Evolutionary conservation across 2,888 invertebrate genomes (phyloP), one percentile per base, ranked within the genome.

Genomic region (Mythimna loreyi): DNA sequence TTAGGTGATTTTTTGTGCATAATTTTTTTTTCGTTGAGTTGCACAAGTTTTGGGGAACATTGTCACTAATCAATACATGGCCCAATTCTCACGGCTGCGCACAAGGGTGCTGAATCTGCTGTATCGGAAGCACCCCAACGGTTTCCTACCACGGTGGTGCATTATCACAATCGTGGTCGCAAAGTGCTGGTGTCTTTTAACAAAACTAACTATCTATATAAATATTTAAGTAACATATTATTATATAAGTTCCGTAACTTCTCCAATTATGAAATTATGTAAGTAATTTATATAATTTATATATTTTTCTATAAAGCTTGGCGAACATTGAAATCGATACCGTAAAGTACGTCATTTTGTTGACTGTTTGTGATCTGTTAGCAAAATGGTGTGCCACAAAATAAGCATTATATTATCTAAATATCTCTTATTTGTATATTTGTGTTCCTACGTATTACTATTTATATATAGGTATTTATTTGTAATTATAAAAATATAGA

Each of bases 1-100:
- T 11, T 33, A 1, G 21, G 2, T 21, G 19, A 8, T 7, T 21
- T 47, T 7, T 72, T 59, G 0, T 33, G 23, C 2, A 50, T 33
- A 11, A 40, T 11, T 11, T 43, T 2, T 47, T 49, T 55, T 40
- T 40, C 1, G 9, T n/a, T 23, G 33, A 47, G 6, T 40, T 74
- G 50, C 25, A 52, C 36, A 57, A 30, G 21, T 45, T 73, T 72
- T 40, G 19, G 25, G 45, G 60, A 13, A 40, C 45, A 25, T 21
- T 57, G 21, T 52, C 7, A 47, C 40, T 73, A 73, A 73, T 73
- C 73, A 73, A 73, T 73, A 73, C 73, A 63, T 61, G 60, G 60
- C 73, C 67, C 60, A 73, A 73, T 67, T 73, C 60, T 67, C 57
- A 73, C 73, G 73, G 40, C 75, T 73, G 73, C 73, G 73, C 73